Evolutionary conservation across 2,113 vertebrate genomes (phyloP), one percentile per base, ranked within the genome.

Genomic region (Hystrix cristata): DNA sequence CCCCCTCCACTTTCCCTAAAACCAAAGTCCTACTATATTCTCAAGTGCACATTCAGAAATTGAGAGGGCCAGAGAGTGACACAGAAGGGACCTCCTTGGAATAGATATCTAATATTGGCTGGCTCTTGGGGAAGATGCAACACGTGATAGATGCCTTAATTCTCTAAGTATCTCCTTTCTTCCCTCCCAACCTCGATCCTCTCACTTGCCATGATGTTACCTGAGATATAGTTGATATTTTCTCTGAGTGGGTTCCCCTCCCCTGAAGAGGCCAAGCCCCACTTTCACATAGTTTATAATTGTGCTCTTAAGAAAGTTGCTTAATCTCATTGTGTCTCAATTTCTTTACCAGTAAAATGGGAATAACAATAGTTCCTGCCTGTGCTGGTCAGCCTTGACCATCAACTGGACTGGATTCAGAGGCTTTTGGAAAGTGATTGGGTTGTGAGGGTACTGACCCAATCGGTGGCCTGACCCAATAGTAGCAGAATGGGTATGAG

Each of bases 11-110:
- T 23, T 27, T 94, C 38, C n/a, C 16, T 78, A 83, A 90, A 82
- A 79, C 87, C 19, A 79, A 92, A 94, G 65, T 27, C 6, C 67
- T 71, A 25, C n/a, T 91, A 10, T 64, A 59, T 94, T 81, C 31
- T 69, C 38, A 81, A 95, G 18, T 43, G 55, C 14, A 79, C 5
- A 0, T 74, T 78, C 69, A 87, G 79, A 85, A 90, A 69, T 8
- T 65, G 46, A 96, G 34, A 69, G 38, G 34, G 31, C 1, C 48
- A 87, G n/a, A 18, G 29, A 48, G 16, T 10, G 34, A 46, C 14
- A 43, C 43, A 87, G 51, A 51, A 82, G 46, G 53, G 53, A 53
- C 46, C 81, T 65, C 1, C 13, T 7, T 31, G 34, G 48, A 55
- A 82, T 87, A 34, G 29, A 81, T 57, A 34, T 21, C 53, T 91